Evolutionary conservation across 2,888 invertebrate genomes (phyloP), one percentile per base, ranked within the genome.

Genomic region (Coremacera marginata): DNA sequence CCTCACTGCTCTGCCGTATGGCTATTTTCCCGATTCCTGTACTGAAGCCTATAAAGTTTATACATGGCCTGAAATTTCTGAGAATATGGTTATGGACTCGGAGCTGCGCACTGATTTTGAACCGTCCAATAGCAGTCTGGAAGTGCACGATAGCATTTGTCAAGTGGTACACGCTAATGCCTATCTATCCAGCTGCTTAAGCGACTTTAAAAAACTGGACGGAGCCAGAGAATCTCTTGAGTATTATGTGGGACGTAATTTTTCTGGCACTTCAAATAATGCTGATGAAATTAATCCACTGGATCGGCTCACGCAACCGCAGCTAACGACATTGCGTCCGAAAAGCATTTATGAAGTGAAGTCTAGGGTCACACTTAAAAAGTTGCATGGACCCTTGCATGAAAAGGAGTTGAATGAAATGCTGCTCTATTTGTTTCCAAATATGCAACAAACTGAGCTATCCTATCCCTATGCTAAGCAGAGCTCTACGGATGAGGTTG

Each of bases 61-160:
- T 62, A 95, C 94, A 31, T 98, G 98, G 98, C 95, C 95, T 0
- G 92, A 94, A 86, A 91, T 98, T 81, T 92, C 94, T 2, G 98
- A 97, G 88, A 94, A 95, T 87, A 92, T 95, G 77, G 93, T 97
- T 34, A 93, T 96, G 1, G 98, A 99, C 87, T 95, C 95, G 80
- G 95, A 95, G 82, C 93, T 93, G 80, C 96, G 95, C 88, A 94
- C 95, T 25, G 97, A 98, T 88, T 94, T 98, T 84, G 94, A 97
- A 87, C 96, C 98, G 1, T 88, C 92, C 65, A 44, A 44, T 44
- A 14, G 4, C 11, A 11, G 14, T 2, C 7, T 44, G 44, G 91
- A 91, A 68, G 92, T 97, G 84, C 95, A 95, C 0, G 92, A 92
- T 80, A 83, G 81, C n/a, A 90, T 93, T 9, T 92, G 92, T 86